Conservation (phyloP, 2,113 vertebrate genomes). For the Oxygymnocypris stewartii region DNA sequence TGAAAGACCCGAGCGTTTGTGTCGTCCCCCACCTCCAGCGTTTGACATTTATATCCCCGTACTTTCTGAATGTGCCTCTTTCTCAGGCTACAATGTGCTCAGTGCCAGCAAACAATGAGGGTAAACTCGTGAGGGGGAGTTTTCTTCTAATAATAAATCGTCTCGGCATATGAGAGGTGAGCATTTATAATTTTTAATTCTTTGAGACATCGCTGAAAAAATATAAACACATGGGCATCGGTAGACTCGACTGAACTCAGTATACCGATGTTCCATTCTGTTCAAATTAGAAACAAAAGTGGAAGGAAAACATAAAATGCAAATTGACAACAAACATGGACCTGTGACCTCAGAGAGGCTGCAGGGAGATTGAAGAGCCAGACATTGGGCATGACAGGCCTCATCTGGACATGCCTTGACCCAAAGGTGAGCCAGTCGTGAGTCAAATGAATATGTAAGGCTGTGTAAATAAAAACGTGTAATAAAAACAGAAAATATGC, state of each 20-base stretch:
- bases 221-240: not conserved
- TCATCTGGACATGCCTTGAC: slow-evolving; percentile 24
- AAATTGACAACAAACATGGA: slow-evolving; percentile 9
- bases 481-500: slow-evolving; percentile 22
- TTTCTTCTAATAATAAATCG: slow-evolving; percentile 12
- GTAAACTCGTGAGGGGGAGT: not conserved
- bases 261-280: not conserved
- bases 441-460: slow-evolving; percentile 35
- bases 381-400: slow-evolving; percentile 20
- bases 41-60: slow-evolving; percentile 40
- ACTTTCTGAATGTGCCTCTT: slow-evolving; percentile 13
- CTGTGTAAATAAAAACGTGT: not conserved
- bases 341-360: slow-evolving; percentile 22
- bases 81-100: not conserved
- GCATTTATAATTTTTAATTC: not conserved
- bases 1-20: slow-evolving; percentile 29
- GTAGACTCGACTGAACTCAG: not conserved
- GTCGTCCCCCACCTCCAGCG: slow-evolving; percentile 10
- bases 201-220: not conserved
- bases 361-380: slow-evolving; percentile 16
- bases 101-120: not conserved
- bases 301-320: not conserved
- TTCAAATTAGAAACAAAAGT: slow-evolving; percentile 4
- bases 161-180: not conserved
- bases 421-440: slow-evolving; percentile 16